Base-by-base conservation (phyloP, 2,888 invertebrate species). In the Meiosimyza decipiens region DNA sequence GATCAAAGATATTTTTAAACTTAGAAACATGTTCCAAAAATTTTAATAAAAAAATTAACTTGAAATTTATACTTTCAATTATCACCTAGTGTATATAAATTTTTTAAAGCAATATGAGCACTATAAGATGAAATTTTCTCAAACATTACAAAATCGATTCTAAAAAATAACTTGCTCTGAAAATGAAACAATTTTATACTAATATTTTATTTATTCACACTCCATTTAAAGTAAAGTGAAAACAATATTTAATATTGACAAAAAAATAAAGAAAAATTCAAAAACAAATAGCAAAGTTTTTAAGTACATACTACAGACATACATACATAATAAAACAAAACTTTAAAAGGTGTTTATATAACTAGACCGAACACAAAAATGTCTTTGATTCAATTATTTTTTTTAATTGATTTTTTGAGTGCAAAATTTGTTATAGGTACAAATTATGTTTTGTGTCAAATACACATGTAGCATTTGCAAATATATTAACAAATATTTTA, bases 401-500 rank as follows among this genome's bases (percentile, higher is more conserved):
- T 22, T 28, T 57, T 28, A 64, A 50, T n/a, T 55, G 57, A 67
- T n/a, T 33, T 67, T 18, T 40, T 18, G 7, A 40, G 67, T 67
- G 67, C 67, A 67, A 67, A 54, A 57, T 67, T 67, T 67, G 33
- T 66, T 67, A 33, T 67, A n/a, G n/a, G n/a, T n/a, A 67, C 67
- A 67, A 67, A 57, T 67, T 57, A 59, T 33, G 22, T 68, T 68
- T 59, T 49, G 15, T 16, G 12, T 49, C 40, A 40, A 40, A 40
- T 9, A 9, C 40, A 40, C 40, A 40, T 40, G 9, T 9, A 40
- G 57, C 47, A 59, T 59, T 16, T 49, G 28, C 28, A 59, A 64
- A 57, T 51, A 50, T 64, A 50, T 54, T 16, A 11, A 54, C 9
- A 40, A 9, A 40, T 1, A 40, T 40, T 40, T 40, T 7, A 40